Base-by-base conservation (phyloP, 1,140 invertebrate species). In the Gonatopus flavifemur region DNA sequence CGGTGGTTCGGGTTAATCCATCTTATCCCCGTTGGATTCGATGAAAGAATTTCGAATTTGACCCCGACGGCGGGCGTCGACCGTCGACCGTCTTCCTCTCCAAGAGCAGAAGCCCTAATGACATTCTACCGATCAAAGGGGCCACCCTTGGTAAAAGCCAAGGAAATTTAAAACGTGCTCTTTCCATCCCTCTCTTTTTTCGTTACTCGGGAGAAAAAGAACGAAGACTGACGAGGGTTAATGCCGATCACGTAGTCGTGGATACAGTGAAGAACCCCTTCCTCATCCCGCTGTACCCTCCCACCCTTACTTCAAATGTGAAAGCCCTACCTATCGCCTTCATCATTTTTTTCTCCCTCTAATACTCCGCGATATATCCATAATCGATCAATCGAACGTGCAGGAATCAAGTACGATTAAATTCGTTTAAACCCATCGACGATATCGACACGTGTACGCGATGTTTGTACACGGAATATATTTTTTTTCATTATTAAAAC, bases 91-190 rank as follows among this genome's bases (percentile, higher is more conserved):
- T 15, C 31, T 32, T 32, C 31, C 16, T 32, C 31, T 32, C n/a
- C n/a, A n/a, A 10, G n/a, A n/a, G n/a, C n/a, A n/a, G n/a, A 64
- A 52, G 36, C 55, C 57, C 64, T 66, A 66, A 69, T 68, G 67
- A 62, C 67, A 71, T 69, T 65, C 61, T 9, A 31, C 58, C 65
- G 67, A 70, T 70, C 68, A 70, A 69, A 70, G 64, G 49, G 46
- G 57, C 57, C 53, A 67, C 62, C 67, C 64, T 65, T 55, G 55
- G 66, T n/a, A 65, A 66, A 69, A 69, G 56, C 48, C 55, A 52
- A 67, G 61, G 60, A 69, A 70, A 69, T 72, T 74, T 71, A 72
- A 74, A 74, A 70, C 62, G 65, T n/a, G n/a, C n/a, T n/a, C n/a
- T n/a, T n/a, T n/a, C n/a, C n/a, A n/a, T n/a, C n/a, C n/a, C 63